Percentiles rank a stretch among this genome's conserved stretches.
phyloP scores from a whole-genome alignment of 2,888 invertebrate genomes.

The Drosophila tanythrix region DNA sequence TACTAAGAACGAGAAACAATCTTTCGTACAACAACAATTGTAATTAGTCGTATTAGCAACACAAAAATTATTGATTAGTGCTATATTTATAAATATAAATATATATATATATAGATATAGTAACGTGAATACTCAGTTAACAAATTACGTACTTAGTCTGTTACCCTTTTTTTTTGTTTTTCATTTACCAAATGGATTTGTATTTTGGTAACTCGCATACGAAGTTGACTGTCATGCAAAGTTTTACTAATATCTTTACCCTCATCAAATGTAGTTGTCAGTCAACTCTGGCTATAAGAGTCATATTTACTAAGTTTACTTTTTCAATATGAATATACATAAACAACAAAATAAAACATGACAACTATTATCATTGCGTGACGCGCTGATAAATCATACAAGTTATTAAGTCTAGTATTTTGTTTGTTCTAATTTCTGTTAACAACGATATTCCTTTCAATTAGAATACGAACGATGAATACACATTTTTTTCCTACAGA shows the following conservation, averaged over 20 bases:
- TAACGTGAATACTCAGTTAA: constrained; percentile 50
- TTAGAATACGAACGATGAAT: not conserved
- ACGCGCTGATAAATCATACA: constrained; percentile 49
- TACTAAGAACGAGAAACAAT: constrained; percentile 1
- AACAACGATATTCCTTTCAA: not conserved
- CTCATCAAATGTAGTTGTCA: constrained; percentile 65
- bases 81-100: constrained; percentile 12
- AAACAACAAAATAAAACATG: constrained; percentile 26
- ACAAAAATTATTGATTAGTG: constrained; percentile 31
- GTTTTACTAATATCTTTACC: constrained; percentile 53
- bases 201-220: constrained; percentile 58
- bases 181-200: constrained; percentile 58
- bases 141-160: constrained; percentile 69
- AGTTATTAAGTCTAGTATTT: constrained; percentile 55
- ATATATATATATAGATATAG: constrained; percentile 11
- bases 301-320: constrained; percentile 39
- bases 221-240: constrained; percentile 62
- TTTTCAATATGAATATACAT: constrained; percentile 48
- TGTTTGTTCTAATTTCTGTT: constrained; percentile 31
- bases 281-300: constrained; percentile 47
- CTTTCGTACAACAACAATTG: constrained; percentile 25
- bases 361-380: constrained; percentile 45
- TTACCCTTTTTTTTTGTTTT: constrained; percentile 70
- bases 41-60: constrained; percentile 20
- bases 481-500: constrained; percentile 8